phyloP scores from a whole-genome alignment of 2,797 vertebrate species.

The Sphenodon punctatus region DNA sequence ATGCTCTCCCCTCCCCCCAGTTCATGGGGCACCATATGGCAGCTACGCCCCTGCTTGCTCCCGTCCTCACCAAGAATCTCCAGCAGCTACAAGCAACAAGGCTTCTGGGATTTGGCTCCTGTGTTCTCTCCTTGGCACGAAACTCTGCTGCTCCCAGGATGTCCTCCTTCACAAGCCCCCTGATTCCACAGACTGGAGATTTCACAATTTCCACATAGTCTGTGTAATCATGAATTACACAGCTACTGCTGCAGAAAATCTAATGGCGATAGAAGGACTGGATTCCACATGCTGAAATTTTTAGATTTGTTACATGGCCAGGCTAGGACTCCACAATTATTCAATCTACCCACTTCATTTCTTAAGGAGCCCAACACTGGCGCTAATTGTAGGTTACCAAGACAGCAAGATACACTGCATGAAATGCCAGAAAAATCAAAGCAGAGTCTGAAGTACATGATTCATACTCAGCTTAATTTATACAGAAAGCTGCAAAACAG shows the following conservation, averaged over 20 bases:
- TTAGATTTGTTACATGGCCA: neutral
- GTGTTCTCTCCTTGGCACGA: too few species aligned
- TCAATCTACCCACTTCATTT: neutral
- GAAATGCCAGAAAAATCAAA: neutral
- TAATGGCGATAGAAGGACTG: neutral
- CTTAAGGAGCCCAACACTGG: neutral
- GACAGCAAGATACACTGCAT: neutral
- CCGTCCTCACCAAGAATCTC: too few species aligned
- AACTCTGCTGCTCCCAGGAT: too few species aligned
- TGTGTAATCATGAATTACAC: too few species aligned
- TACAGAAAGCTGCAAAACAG: neutral
- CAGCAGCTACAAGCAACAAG: too few species aligned
- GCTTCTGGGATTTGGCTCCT: too few species aligned
- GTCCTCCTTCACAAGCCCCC: too few species aligned
- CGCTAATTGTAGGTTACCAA: neutral
- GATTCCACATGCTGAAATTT: neutral
- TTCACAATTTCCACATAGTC: too few species aligned
- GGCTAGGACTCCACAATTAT: neutral
- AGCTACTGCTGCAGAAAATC: neutral
- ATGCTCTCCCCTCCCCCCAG: too few species aligned
- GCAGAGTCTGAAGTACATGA: neutral
- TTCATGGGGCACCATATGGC: too few species aligned
- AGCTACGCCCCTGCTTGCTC: too few species aligned
- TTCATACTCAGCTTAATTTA: neutral
- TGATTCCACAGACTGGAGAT: too few species aligned